phyloP scores from a whole-genome alignment of 2,797 vertebrate species.

The Clarias laeviceps region DNA sequence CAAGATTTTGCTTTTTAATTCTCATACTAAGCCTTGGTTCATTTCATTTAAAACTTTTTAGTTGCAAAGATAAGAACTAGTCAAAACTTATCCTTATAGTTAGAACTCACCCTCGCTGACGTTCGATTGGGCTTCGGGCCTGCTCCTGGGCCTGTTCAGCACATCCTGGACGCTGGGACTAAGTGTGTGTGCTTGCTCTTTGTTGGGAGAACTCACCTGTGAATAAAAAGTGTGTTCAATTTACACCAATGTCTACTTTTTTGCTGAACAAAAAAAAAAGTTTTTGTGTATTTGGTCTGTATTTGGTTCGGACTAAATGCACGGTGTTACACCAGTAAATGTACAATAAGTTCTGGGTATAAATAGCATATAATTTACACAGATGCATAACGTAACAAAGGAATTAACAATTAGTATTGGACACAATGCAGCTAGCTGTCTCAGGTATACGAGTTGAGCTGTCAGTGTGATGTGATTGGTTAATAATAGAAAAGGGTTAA shows the following conservation, averaged over 20 bases:
- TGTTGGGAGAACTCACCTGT: conserved; percentile 73
- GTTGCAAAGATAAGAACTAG: not conserved
- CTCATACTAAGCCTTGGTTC: conserved; percentile 4
- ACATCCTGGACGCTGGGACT: conserved; percentile 71
- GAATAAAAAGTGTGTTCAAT: not conserved
- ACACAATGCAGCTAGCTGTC: not conserved
- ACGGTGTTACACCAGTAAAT: not conserved
- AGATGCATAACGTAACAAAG: not conserved
- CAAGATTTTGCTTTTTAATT: conserved; percentile 6
- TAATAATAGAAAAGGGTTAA: not conserved
- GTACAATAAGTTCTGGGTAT: not conserved
- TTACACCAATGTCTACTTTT: not conserved
- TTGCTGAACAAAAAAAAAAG: too few species aligned
- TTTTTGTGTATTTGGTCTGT: too few species aligned
- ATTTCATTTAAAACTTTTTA: not conserved
- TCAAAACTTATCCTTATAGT: not conserved
- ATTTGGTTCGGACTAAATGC: not conserved
- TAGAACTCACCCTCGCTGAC: conserved; percentile 82
- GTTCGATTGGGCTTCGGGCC: conserved; percentile 80
- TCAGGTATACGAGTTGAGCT: not conserved
- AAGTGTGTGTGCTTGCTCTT: conserved; percentile 65
- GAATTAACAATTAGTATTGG: too few species aligned
- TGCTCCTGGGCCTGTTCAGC: conserved; percentile 69
- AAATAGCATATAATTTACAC: not conserved
- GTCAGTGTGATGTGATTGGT: not conserved